Conservation (phyloP, 2,888 invertebrate genomes). For the Limnephilus rhombicus region DNA sequence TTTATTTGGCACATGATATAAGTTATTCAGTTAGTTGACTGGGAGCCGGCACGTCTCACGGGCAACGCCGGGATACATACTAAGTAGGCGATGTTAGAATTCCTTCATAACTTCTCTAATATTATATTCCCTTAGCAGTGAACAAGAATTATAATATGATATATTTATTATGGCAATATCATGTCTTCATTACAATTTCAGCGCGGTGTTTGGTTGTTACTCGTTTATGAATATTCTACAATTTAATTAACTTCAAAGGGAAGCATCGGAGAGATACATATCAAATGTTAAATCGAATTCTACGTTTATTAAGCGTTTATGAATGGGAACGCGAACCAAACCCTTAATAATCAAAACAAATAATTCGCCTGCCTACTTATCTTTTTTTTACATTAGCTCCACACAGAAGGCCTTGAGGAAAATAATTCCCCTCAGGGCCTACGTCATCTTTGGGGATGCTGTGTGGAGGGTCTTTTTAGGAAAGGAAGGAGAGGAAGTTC, state of each 20-base stretch:
- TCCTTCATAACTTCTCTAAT: conserved; percentile 6
- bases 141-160: conserved; percentile 7
- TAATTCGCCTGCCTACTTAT: too few relatives aligned
- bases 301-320: neutral
- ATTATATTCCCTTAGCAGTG: neutral
- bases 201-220: neutral
- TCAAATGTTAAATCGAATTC: neutral
- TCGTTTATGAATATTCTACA: neutral
- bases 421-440: too few relatives aligned
- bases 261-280: neutral
- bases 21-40: neutral
- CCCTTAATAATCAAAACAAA: too few relatives aligned
- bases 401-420: too few relatives aligned
- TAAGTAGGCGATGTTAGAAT: neutral
- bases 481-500: too few relatives aligned
- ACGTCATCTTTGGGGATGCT: too few relatives aligned
- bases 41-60: neutral
- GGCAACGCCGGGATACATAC: neutral
- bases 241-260: neutral
- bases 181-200: conserved; percentile 17
- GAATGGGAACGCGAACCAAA: too few relatives aligned
- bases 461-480: too few relatives aligned
- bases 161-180: neutral
- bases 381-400: too few relatives aligned
- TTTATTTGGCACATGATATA: conserved; percentile 4